Evolutionary conservation across 2,113 vertebrate species (phyloP), one percentile per base, ranked within the genome.

Genomic region (Nerophis ophidion): DNA sequence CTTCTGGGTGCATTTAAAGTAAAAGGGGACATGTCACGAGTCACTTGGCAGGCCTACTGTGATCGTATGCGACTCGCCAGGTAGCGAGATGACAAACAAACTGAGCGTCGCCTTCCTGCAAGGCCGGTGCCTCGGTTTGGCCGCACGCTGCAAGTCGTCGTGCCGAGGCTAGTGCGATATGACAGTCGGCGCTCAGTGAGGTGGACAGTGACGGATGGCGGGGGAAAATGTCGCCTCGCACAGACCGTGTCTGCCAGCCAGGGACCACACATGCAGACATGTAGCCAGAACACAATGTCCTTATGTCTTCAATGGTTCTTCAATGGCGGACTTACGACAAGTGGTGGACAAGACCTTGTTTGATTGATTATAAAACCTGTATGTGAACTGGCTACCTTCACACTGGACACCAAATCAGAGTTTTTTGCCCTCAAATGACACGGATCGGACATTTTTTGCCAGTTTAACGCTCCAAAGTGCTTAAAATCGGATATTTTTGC

Each of bases 51-150:
- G 57, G 75, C 65, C 48, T 69, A 66, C 57, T 65, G 72, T 84
- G 71, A 81, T 83, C 75, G 71, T 65, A 81, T 62, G 46, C 48
- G 81, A 82, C 75, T 74, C 70, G 60, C 63, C 75, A 76, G 81
- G 84, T 84, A 61, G 78, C 80, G 70, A 75, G 85, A 84, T 84
- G 82, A 79, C 79, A 80, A 84, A 86, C 85, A 87, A 88, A 87
- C 79, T 56, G 81, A 87, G 76, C 80, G 82, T 82, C 84, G 66
- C 77, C 81, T 64, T 44, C 77, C 76, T 47, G 65, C 66, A 60
- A 70, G 63, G 62, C 66, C 51, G 7, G 75, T 63, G 15, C 14
- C 48, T 40, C 66, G 17, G 13, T 56, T 56, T 15, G 82, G 82
- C 71, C 66, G 63, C 51, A 49, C 65, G 69, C 46, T 61, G 3